Evolutionary conservation across 2,888 invertebrate genomes (phyloP).

Genomic region (Perdita meconis): DNA sequence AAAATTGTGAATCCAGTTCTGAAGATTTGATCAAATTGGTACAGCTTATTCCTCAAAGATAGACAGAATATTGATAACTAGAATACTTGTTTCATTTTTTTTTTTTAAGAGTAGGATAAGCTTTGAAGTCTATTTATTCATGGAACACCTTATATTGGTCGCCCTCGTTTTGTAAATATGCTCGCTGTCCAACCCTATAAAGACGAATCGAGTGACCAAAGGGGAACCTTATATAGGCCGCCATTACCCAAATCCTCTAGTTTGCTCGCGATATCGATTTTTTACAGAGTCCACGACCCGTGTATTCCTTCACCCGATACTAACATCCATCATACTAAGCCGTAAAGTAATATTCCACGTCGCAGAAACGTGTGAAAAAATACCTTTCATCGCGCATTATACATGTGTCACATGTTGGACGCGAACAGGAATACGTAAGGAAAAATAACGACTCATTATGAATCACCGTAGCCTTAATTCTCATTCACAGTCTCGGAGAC

Average conservation of each 20-base stretch:
- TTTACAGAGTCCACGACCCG: background rate
- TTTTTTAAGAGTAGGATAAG: too few species aligned
- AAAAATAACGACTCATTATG: too few species aligned
- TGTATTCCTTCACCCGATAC: conserved; percentile 6
- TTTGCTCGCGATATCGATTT: background rate
- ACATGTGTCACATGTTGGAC: background rate
- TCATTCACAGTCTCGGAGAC: too few species aligned
- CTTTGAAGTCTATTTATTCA: too few species aligned
- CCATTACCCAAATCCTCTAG: background rate
- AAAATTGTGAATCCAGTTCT: too few species aligned
- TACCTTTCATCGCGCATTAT: background rate
- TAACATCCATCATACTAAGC: conserved; percentile 26
- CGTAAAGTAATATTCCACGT: background rate
- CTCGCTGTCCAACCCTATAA: background rate
- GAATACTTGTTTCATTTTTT: too few species aligned
- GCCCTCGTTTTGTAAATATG: background rate
- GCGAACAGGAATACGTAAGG: background rate
- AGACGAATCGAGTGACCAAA: background rate
- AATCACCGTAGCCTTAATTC: too few species aligned
- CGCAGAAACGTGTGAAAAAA: background rate
- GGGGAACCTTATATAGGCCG: background rate
- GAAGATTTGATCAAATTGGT: too few species aligned
- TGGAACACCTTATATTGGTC: too few species aligned
- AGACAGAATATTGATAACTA: too few species aligned
- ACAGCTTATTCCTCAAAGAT: too few species aligned